Evolutionary conservation across 2,797 vertebrate species (phyloP).

Genomic region (Syngnathus rostellatus): DNA sequence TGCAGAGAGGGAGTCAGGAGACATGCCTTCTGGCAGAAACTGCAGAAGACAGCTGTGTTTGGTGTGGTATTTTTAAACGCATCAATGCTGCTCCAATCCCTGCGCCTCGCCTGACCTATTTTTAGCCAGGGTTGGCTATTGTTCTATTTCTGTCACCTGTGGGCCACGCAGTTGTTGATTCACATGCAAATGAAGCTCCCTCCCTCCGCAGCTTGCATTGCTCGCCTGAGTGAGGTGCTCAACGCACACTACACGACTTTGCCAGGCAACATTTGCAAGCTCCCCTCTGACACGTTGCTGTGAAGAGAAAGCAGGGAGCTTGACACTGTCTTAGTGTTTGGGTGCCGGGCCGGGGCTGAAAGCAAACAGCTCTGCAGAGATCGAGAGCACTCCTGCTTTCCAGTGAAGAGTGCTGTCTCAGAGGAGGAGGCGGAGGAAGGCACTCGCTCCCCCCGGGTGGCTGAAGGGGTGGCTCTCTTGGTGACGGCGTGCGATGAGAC

Average conservation of each 20-base stretch:
- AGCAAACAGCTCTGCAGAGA: conserved; percentile 39
- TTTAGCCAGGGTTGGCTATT: conserved; percentile 98
- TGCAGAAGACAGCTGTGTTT: conserved; percentile 98
- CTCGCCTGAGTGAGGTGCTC: conserved; percentile 57
- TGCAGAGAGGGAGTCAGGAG: conserved; percentile 67
- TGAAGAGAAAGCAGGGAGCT: conserved; percentile 30
- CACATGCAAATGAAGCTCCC: conserved; percentile 94
- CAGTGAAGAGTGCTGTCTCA: conserved; percentile 39
- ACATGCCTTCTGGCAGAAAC: conserved; percentile 75
- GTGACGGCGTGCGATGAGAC: conserved; percentile 80
- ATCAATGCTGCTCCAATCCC: conserved; percentile 99
- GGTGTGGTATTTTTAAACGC: conserved; percentile 99
- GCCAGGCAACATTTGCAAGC: conserved; percentile 33
- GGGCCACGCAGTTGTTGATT: conserved; percentile 97
- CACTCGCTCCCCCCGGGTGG: conserved; percentile 59
- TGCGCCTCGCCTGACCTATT: conserved; percentile 96
- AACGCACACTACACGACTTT: conserved; percentile 46
- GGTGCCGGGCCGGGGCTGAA: conserved; percentile 28
- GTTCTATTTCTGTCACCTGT: conserved; percentile 99
- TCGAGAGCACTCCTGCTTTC: conserved; percentile 24
- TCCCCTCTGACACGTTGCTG: conserved; percentile 48
- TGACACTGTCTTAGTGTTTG: conserved; percentile 38
- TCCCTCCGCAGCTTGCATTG: conserved; percentile 73
- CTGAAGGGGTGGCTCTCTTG: conserved; percentile 60
- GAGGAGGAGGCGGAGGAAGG: conserved; percentile 54